Conservation (phyloP, 2,888 invertebrate species). For the Conus canariensis region DNA sequence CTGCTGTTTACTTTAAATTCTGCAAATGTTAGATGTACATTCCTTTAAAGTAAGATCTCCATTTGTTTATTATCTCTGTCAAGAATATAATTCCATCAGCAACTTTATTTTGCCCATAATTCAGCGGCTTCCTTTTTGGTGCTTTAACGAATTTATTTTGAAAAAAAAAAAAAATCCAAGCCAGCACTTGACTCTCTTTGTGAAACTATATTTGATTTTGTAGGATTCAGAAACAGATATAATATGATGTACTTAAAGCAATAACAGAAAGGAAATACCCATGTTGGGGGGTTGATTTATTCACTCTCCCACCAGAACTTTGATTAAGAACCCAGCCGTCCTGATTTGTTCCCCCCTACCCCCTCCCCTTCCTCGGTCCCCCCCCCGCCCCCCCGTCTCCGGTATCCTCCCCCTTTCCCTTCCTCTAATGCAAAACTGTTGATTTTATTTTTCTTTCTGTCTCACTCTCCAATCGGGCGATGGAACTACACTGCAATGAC, state of each 20-base stretch:
- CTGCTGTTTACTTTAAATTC: slow-evolving; percentile 32
- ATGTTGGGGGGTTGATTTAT: neutral
- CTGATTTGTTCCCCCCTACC: neutral
- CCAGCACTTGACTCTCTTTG: neutral
- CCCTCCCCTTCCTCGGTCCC: neutral
- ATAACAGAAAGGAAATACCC: neutral
- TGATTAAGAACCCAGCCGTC: slow-evolving; percentile 11
- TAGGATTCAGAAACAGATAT: slow-evolving; percentile 1
- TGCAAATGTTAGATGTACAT: slow-evolving; percentile 18
- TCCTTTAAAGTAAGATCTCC: slow-evolving; percentile 23
- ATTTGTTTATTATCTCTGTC: neutral
- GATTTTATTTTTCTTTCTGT: neutral
- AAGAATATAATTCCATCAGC: neutral
- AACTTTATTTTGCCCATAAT: neutral
- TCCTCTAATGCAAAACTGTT: slow-evolving; percentile 27
- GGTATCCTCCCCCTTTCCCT: neutral
- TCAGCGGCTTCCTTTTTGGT: slow-evolving; percentile 1
- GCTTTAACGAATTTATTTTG: neutral
- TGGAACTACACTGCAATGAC: slow-evolving; percentile 31
- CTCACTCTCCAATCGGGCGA: neutral
- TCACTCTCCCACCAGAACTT: neutral
- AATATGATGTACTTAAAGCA: slow-evolving; percentile 26
- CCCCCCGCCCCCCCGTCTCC: neutral
- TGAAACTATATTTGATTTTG: neutral
- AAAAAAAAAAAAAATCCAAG: neutral